Base-by-base conservation (phyloP, 2,113 vertebrate genomes). In the Suricata suricatta region DNA sequence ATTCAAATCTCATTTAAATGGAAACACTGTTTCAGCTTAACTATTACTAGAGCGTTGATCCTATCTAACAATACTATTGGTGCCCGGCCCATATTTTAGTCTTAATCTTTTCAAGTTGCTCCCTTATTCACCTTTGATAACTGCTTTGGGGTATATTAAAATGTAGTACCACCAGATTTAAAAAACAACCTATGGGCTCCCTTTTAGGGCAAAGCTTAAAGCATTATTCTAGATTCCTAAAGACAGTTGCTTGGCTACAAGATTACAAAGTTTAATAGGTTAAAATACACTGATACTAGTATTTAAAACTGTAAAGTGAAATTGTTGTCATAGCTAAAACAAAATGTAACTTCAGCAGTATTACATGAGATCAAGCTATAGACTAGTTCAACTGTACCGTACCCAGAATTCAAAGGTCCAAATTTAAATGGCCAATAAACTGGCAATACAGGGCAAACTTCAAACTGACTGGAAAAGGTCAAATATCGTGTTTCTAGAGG, bases 401-500 rank as follows among this genome's bases (percentile, higher is more conserved):
- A 96, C 81, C 50, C 50, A 96, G 74, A 97, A 97, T 31, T 69
- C 88, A 71, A 89, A 95, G 44, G 83, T 92, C 54, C 93, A 92
- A 95, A 90, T 83, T 87, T 72, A 89, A 97, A 92, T 25, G 87
- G 68, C 47, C 38, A 96, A 86, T 85, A 90, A 85, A 96, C 23
- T 66, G 29, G 57, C 84, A 91, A 88, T 47, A 72, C 25, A 91
- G 35, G 52, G n/a, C 54, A 96, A 97, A 94, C 88, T 95, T 96
- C 50, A 9, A 83, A 96, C 77, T 69, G 33, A 81, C 12, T 81
- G 5, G 11, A 93, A 57, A 93, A 77, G 19, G 52, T 66, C 31
- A 98, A 95, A 92, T 12, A 72, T 3, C 92, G 77, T 33, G 4
- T 68, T 95, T 96, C 82, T 23, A 79, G 84, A 94, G 6, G 23